Evolutionary conservation across 2,113 vertebrate species (phyloP).

Genomic region (Notechis scutatus): DNA sequence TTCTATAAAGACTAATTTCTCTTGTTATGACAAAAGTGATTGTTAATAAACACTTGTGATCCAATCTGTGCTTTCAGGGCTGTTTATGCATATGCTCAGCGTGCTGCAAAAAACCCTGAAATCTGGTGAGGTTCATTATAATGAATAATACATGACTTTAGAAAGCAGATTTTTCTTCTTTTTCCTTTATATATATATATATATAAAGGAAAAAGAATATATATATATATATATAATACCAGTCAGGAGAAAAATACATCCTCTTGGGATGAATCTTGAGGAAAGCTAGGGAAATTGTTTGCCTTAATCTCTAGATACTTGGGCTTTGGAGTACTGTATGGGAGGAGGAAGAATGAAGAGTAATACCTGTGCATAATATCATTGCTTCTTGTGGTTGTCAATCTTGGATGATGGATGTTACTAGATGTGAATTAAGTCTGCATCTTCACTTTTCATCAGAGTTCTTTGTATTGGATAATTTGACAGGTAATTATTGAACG

Average conservation of each 20-base stretch:
- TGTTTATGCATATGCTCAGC: constrained; percentile 10
- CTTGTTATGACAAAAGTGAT: constrained; percentile 10
- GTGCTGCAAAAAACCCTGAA: not conserved
- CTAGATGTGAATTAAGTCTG: not conserved
- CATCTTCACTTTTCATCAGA: not conserved
- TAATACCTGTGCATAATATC: not conserved
- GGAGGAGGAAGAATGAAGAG: not conserved
- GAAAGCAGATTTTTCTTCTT: not conserved
- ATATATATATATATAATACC: not conserved
- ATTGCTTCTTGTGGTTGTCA: constrained; percentile 1
- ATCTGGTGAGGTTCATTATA: constrained; percentile 16
- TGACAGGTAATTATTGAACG: constrained; percentile 23
- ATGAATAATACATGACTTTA: constrained; percentile 18
- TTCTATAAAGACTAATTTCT: constrained; percentile 16
- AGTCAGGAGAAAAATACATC: not conserved
- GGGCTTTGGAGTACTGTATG: not conserved
- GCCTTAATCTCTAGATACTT: not conserved
- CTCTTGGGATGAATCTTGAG: not conserved
- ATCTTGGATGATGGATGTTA: not conserved
- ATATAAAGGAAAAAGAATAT: no score
- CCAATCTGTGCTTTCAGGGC: constrained; percentile 4
- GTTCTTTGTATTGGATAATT: not conserved
- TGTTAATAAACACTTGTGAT: constrained; percentile 19
- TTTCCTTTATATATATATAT: not conserved
- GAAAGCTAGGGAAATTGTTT: not conserved